phyloP scores from a whole-genome alignment of 2,113 vertebrate species.

The Apus apus region DNA sequence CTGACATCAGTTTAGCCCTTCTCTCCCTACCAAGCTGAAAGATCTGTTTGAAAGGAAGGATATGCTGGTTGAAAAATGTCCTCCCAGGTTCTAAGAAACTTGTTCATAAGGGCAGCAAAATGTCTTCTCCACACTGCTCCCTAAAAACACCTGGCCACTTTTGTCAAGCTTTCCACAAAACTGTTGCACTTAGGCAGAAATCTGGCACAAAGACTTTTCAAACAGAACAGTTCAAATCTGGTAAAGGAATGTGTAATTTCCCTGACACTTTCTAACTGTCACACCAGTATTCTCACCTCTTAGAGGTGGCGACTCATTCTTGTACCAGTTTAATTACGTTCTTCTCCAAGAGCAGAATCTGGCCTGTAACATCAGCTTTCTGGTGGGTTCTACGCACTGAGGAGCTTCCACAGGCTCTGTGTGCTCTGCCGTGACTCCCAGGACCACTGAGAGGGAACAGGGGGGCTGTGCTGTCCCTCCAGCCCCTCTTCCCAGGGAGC shows the following conservation, averaged over 20 bases:
- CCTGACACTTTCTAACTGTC: neutral
- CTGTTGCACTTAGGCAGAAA: neutral
- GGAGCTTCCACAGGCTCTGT: neutral
- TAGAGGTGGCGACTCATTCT: neutral
- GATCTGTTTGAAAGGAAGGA: neutral
- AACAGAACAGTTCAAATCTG: neutral
- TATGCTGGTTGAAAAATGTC: neutral
- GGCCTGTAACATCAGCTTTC: neutral
- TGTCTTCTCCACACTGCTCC: neutral
- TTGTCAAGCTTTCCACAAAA: conserved; percentile 5
- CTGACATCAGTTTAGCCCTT: neutral
- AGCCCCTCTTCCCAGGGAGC: accelerated
- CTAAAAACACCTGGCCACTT: neutral
- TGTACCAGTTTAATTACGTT: neutral
- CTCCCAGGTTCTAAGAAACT: neutral
- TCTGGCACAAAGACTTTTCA: neutral
- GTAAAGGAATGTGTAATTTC: neutral
- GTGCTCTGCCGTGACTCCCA: neutral
- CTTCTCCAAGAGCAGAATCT: neutral
- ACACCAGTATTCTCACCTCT: neutral
- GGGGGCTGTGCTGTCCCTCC: neutral
- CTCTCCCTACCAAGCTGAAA: neutral
- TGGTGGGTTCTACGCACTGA: neutral
- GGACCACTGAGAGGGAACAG: neutral
- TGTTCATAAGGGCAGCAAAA: neutral